Evolutionary conservation across 2,797 vertebrate genomes (phyloP).

Genomic region (Lates japonicus): DNA sequence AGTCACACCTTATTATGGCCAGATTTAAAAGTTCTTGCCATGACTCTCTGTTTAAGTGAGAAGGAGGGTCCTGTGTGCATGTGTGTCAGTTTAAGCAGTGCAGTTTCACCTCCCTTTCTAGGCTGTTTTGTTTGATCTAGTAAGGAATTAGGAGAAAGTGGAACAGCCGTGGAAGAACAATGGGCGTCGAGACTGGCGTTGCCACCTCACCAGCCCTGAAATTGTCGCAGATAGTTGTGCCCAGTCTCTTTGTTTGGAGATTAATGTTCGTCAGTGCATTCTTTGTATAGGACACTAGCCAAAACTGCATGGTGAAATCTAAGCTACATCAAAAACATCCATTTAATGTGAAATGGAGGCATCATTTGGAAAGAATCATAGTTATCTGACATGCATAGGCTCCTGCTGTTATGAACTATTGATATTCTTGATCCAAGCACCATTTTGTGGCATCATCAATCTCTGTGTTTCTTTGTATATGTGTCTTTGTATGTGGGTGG

Average conservation of each 20-base stretch:
- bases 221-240: conserved; percentile 76
- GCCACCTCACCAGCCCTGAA: conserved; percentile 80
- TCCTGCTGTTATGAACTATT: conserved; percentile 75
- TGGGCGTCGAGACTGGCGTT: conserved; percentile 82
- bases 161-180: conserved; percentile 80
- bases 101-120: conserved; percentile 75
- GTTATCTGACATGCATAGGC: conserved; percentile 78
- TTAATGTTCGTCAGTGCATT: conserved; percentile 85
- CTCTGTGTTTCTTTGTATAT: conserved; percentile 70
- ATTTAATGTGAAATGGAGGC: conserved; percentile 73
- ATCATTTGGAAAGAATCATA: conserved; percentile 67
- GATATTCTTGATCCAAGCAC: conserved; percentile 79
- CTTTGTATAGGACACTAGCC: conserved; percentile 77
- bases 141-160: conserved; percentile 77
- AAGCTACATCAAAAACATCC: conserved; percentile 78
- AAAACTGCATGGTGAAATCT: conserved; percentile 78
- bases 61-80: conserved; percentile 71
- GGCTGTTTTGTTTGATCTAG: conserved; percentile 80
- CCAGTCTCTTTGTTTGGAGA: conserved; percentile 81
- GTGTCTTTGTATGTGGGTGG: conserved; percentile 73
- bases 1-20: conserved; percentile 81
- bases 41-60: conserved; percentile 76
- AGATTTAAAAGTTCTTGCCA: conserved; percentile 77
- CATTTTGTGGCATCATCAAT: conserved; percentile 81
- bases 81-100: conserved; percentile 74